phyloP scores from a whole-genome alignment of 2,888 invertebrate species.

The Diplolepis rosae region DNA sequence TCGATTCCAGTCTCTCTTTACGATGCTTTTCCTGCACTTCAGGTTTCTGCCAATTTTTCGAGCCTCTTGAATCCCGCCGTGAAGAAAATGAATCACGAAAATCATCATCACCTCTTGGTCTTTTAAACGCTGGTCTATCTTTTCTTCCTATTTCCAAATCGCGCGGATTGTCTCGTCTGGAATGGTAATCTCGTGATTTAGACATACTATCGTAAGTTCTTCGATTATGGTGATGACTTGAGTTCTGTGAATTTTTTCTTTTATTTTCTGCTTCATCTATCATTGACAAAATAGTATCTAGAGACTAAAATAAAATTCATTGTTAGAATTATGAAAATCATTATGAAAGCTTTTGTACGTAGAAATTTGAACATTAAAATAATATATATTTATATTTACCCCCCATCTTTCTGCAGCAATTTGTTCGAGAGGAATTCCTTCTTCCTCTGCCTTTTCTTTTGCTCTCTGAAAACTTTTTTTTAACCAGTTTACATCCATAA shows the following conservation, averaged over 20 bases:
- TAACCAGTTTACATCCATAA: constrained; percentile 75
- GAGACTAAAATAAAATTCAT: constrained; percentile 71
- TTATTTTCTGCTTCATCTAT: constrained; percentile 74
- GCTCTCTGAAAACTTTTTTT: constrained; percentile 76
- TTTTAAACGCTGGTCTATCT: constrained; percentile 56
- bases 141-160: constrained; percentile 50
- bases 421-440: constrained; percentile 75
- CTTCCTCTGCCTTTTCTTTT: constrained; percentile 76
- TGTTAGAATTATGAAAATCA: not conserved
- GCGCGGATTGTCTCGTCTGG: constrained; percentile 41
- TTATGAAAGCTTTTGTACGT: not conserved
- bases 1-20: constrained; percentile 16
- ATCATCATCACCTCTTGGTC: constrained; percentile 55
- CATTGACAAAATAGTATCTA: constrained; percentile 74
- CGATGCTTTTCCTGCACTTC: constrained; percentile 35
- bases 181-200: constrained; percentile 22
- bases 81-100: constrained; percentile 32
- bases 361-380: not conserved
- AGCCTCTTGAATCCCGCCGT: constrained; percentile 36
- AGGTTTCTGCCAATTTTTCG: constrained; percentile 59
- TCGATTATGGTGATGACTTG: constrained; percentile 6
- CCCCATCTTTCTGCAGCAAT: constrained; percentile 78
- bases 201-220: not conserved
- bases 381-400: constrained; percentile 62
- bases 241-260: not conserved